Base-by-base conservation (phyloP, 2,797 vertebrate genomes). In the Pogoniulus pusillus region DNA sequence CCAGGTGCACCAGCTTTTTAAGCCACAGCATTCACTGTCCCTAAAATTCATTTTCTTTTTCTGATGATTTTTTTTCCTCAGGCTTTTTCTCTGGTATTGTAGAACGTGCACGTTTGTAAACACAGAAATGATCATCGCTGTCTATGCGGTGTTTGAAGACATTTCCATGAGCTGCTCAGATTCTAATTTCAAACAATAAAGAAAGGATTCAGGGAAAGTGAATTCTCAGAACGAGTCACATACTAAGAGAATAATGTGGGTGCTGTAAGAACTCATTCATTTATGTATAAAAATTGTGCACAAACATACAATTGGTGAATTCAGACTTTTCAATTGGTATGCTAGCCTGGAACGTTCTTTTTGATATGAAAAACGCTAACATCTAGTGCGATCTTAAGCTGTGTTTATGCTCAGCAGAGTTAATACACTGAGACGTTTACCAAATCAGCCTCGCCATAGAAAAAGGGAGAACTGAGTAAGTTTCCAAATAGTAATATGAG, bases 401-500 rank as follows among this genome's bases (percentile, higher is more conserved):
- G 76, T 75, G 75, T 74, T 47, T 70, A 60, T 70, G 91, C 47
- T 47, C 39, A 91, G 59, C 19, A 47, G 54, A 93, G 54, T 89
- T 65, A 81, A 74, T 73, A 39, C 7, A 63, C 22, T 72, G 62
- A 49, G 2, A 77, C 81, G 45, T 91, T 93, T 93, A 87, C 85
- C 89, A 94, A 86, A 93, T 88, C 60, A 93, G 68, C 54, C 45
- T 81, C 88, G 79, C 78, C 91, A 93, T 72, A 91, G 85, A 91
- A 90, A 90, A 96, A 10, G n/a, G 82, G 86, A 94, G 83, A 92
- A 68, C 10, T 16, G 51, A 95, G 90, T 96, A 92, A 84, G 35
- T 89, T 97, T 96, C 90, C 94, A 96, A 90, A 91, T 83, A 96
- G 98, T 98, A 98, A 98, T 97, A 85, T 97, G 98, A 98, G 98